Conservation (phyloP, 2,888 invertebrate species). For the Lasioglossum lativentre region DNA sequence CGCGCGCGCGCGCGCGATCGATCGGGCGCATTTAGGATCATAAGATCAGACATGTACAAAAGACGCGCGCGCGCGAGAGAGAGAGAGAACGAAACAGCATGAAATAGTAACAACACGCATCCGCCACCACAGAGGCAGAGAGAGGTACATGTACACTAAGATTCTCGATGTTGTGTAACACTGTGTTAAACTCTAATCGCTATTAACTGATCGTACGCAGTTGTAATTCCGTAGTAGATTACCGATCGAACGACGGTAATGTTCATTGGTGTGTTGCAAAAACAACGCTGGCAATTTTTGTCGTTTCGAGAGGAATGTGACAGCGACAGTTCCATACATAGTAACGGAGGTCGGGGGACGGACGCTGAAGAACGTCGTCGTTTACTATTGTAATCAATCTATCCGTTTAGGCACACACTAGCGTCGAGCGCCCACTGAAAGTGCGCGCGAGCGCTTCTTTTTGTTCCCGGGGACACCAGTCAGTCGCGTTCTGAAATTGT, state of each 20-base stretch:
- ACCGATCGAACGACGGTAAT: conserved; percentile 53
- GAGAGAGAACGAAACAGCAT: background rate
- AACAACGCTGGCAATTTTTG: background rate
- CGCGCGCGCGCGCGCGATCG: background rate
- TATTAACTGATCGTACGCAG: conserved; percentile 80
- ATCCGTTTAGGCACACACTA: background rate
- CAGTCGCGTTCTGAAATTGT: background rate
- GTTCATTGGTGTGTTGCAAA: background rate
- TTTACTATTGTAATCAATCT: conserved; percentile 1
- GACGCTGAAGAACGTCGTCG: conserved; percentile 28
- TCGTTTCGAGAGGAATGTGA: background rate
- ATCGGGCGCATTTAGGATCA: background rate
- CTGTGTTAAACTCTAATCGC: conserved; percentile 78
- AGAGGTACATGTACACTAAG: conserved; percentile 67
- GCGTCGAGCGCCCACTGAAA: background rate
- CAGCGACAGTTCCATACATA: conserved; percentile 39
- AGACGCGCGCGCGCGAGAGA: background rate
- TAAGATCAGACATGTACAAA: background rate
- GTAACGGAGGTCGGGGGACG: conserved; percentile 1
- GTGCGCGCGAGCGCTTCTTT: background rate
- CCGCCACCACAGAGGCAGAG: conserved; percentile 8
- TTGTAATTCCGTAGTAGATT: conserved; percentile 79
- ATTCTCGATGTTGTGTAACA: conserved; percentile 83
- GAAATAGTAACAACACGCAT: background rate
- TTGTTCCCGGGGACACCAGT: background rate